Evolutionary conservation across 1,140 invertebrate species (phyloP), one percentile per base, ranked within the genome.

Genomic region (Asobara japonica): DNA sequence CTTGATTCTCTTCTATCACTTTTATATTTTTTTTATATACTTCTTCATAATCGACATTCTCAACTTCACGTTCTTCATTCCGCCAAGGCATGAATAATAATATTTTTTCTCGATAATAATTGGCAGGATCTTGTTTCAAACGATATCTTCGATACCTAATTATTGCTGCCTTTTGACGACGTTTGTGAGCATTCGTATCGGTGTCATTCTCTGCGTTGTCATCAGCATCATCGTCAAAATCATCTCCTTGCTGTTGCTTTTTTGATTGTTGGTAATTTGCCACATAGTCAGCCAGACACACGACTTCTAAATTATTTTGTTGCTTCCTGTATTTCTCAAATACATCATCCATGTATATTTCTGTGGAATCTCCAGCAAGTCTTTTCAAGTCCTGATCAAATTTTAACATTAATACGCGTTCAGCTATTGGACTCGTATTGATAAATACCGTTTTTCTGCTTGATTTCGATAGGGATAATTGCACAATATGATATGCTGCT

Each of bases 401-500:
- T 51, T 68, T 68, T 22, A 68, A 13, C 29, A 68, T 68, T 27
- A 3, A 20, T 10, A 68, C 66, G 11, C 66, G 38, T 56, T 68
- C 66, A n/a, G 1, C 30, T n/a, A 68, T 51, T 0, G 25, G 45
- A 16, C 27, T 25, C 7, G 66, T 68, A 56, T 68, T 68, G 5
- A 68, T 68, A 16, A 20, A 68, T n/a, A 68, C 16, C 4, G 22
- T 29, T 31, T 51, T 56, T 33, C 45, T 29, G 30, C 66, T 68
- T 31, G 31, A 71, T 72, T 75, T 68, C n/a, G 69, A 75, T 33
- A 80, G 41, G 18, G 30, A 72, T 22, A 82, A 41, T 1, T 71
- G 61, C 60, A 83, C 62, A 18, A 78, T 18, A 64, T 77, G 69
- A 65, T 73, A 80, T 11, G 73, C 77, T 6, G 79, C 82, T 76